Base-by-base conservation (phyloP, 2,888 invertebrate genomes). In the Drosophila atripex region DNA sequence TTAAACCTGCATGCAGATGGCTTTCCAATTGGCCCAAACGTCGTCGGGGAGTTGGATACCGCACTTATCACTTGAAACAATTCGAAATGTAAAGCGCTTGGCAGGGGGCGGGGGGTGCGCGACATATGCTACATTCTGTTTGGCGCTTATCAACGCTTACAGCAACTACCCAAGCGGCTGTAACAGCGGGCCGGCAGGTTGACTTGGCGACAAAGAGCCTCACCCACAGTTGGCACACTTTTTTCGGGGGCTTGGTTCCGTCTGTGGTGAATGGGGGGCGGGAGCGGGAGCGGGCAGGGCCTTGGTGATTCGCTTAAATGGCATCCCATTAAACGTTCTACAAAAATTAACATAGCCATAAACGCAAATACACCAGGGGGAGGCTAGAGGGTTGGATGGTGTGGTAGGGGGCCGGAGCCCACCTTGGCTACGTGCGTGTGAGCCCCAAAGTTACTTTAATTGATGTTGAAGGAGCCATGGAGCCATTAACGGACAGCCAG, bases 301-400 rank as follows among this genome's bases (percentile, higher is more conserved):
- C 21, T 23, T 3, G 50, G 51, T 61, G 53, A 39, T 46, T 46
- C 54, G 53, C 45, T 57, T 53, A 70, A 79, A 77, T 69, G 76
- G 59, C 76, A 82, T 71, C 76, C 70, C 78, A 86, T 86, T 73
- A 85, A 79, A 68, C 57, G 72, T 77, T 75, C 59, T 61, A 55
- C 68, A 66, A 54, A 78, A 79, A 86, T 80, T 83, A 77, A 75
- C 80, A 86, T 86, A 80, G 64, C 59, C 84, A 76, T 86, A 78
- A 86, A 83, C 68, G 52, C 55, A 68, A 83, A 73, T 66, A 59
- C 56, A 43, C 49, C 32, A 55, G 54, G 28, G 12, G 18, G 25
- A 25, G 3, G 46, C 35, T n/a, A 35, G 23, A 14, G 28, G 5
- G 38, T 6, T 12, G 8, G 7, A 8, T 30, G 30, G 16, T n/a